Percentiles rank a stretch among this genome's conserved stretches.
Conservation (phyloP, 2,797 vertebrate genomes). For the Odontamblyopus rebecca region DNA sequence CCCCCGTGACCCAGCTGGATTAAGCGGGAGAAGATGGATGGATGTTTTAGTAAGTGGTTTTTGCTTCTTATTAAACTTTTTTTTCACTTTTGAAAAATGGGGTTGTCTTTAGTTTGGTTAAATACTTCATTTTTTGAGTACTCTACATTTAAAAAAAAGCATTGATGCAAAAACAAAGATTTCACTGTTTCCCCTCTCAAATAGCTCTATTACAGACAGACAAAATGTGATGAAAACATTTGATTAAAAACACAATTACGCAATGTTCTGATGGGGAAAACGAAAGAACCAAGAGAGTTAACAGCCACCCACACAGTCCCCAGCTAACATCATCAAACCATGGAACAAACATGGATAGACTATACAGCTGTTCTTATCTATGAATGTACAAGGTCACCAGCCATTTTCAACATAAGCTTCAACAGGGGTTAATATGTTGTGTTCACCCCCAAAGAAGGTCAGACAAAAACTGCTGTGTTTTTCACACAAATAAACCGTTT, state of each 20-base stretch:
- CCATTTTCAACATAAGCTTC: constrained; percentile 32
- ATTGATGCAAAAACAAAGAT: not conserved
- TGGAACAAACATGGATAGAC: constrained; percentile 37
- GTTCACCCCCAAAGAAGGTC: constrained; percentile 57
- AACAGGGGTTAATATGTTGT: constrained; percentile 52
- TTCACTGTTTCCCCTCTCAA: not conserved
- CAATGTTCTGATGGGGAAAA: constrained; percentile 3
- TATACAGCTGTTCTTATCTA: constrained; percentile 28
- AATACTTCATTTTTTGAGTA: constrained; percentile 3
- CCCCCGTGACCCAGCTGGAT: too few relatives aligned
- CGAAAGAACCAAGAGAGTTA: constrained; percentile 10
- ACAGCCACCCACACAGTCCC: constrained; percentile 16
- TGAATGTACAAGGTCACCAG: constrained; percentile 44
- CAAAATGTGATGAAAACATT: constrained; percentile 3
- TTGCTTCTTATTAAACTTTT: not conserved
- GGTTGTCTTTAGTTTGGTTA: too few relatives aligned
- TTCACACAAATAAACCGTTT: constrained; percentile 59
- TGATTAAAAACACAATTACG: constrained; percentile 24
- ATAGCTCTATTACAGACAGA: constrained; percentile 5
- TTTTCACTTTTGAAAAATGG: not conserved
- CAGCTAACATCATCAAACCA: constrained; percentile 21
- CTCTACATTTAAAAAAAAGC: not conserved
- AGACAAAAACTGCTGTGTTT: constrained; percentile 30
- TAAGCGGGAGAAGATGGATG: too few relatives aligned
- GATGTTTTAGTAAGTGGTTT: not conserved